Base-by-base conservation (phyloP, 2,113 vertebrate species). In the Podarcis raffonei region DNA sequence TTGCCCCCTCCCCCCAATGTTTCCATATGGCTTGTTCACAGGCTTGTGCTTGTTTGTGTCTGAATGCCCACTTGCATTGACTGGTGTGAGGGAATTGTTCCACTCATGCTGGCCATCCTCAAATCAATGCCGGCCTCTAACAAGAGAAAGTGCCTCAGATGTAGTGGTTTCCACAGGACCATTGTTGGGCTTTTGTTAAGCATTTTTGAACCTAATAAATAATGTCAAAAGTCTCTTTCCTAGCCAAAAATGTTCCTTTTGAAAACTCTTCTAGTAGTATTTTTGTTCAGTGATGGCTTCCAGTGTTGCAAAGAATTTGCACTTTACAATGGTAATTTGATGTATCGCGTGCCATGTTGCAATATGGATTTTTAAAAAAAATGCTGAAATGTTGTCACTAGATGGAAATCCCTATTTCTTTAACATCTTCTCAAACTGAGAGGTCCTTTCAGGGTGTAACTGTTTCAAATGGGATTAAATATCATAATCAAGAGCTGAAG, bases 241-340 rank as follows among this genome's bases (percentile, higher is more conserved):
- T 96, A 91, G 96, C 96, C 95, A 96, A 95, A 97, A 98, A 97
- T 97, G 97, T 96, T 95, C 95, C 97, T 77, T 96, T 98, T 98
- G 97, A 97, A 98, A 98, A 96, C 95, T 97, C 97, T 97, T 97
- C 98, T 98, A 98, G 98, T 98, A 97, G 97, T 96, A 97, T 98
- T 98, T 97, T 98, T 97, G 97, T 97, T 96, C 96, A 80, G 91
- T 23, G 20, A 94, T 96, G 97, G 98, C 97, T 98, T 97, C 94
- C 94, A 93, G 95, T 95, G 94, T 97, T 97, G 97, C 95, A 97
- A 98, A 98, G 98, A 96, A 96, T 94, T 94, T 94, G 96, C 92
- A 95, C 94, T 89, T 96, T 90, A 97, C 97, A 98, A 97, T 98
- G 89, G 96, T 93, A 92, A 97, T 96, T 95, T 95, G 96, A 95